A percentile compares a stretch with the other conserved stretches of the same genome.
Evolutionary conservation across 2,888 invertebrate genomes (phyloP).

Genomic region (Pedicia rivosa): DNA sequence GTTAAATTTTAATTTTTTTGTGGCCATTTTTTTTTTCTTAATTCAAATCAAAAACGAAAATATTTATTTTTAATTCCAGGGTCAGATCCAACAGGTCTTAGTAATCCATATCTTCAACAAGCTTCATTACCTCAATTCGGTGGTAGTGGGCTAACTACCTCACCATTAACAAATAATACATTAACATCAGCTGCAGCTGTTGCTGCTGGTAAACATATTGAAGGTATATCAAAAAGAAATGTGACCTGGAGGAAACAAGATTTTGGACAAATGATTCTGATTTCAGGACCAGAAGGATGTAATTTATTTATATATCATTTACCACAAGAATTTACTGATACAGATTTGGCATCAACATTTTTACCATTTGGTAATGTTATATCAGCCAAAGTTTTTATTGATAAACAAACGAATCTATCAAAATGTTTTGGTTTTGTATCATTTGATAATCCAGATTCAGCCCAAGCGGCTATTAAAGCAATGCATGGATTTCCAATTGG

Average conservation of each 20-base stretch:
- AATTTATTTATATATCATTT: slow-evolving; percentile 99
- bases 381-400: slow-evolving; percentile 99
- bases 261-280: background rate
- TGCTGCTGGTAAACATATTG: slow-evolving; percentile 81
- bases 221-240: slow-evolving; percentile 38
- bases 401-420: slow-evolving; percentile 97
- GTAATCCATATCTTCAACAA: slow-evolving; percentile 42
- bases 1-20: too few species aligned
- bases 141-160: slow-evolving; percentile 40
- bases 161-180: slow-evolving; percentile 43
- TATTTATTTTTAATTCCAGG: slow-evolving; percentile 14
- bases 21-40: too few species aligned
- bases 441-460: slow-evolving; percentile 85
- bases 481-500: slow-evolving; percentile 99
- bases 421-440: slow-evolving; percentile 99
- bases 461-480: slow-evolving; percentile 88
- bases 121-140: slow-evolving; percentile 40
- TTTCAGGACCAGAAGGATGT: slow-evolving; percentile 85
- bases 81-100: slow-evolving; percentile 36
- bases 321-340: slow-evolving; percentile 96
- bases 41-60: too few species aligned
- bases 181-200: slow-evolving; percentile 61
- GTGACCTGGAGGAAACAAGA: background rate
- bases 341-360: slow-evolving; percentile 92
- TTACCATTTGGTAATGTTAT: slow-evolving; percentile 95